Conservation (phyloP, 2,888 invertebrate genomes). For the Drosophila multiciliata region DNA sequence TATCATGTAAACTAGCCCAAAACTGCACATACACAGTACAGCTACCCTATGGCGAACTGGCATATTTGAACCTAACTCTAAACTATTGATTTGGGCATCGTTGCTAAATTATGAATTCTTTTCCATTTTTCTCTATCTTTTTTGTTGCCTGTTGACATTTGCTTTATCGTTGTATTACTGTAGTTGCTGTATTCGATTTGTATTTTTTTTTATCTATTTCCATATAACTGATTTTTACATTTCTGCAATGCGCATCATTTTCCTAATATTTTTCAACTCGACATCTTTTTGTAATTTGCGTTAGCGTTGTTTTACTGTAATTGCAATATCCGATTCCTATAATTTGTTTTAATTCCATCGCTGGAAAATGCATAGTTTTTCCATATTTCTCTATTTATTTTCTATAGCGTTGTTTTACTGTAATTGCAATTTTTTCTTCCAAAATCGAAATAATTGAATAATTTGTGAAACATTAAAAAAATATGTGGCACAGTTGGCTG, state of each 20-base stretch:
- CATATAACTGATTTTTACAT: no score
- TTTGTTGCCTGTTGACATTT: no score
- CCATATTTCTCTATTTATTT: neutral
- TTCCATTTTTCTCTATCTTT: no score
- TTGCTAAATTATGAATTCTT: no score
- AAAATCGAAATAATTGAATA: slow-evolving; percentile 60
- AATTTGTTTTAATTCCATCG: neutral
- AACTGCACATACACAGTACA: slow-evolving; percentile 38
- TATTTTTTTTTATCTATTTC: neutral
- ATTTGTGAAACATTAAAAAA: slow-evolving; percentile 38
- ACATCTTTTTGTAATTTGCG: neutral
- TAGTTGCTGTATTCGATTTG: no score
- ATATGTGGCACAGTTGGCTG: slow-evolving; percentile 44
- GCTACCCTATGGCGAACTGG: neutral
- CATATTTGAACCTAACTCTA: neutral
- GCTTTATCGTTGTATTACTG: no score
- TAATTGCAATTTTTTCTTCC: slow-evolving; percentile 16
- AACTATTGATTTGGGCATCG: neutral
- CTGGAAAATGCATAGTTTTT: neutral
- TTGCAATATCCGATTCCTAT: neutral
- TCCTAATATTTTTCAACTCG: neutral
- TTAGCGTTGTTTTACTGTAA: neutral
- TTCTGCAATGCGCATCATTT: neutral
- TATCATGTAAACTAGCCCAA: slow-evolving; percentile 35
- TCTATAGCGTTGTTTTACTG: neutral